Evolutionary conservation across 1,140 invertebrate genomes (phyloP).

Genomic region (Drosophila pseudoobscura): DNA sequence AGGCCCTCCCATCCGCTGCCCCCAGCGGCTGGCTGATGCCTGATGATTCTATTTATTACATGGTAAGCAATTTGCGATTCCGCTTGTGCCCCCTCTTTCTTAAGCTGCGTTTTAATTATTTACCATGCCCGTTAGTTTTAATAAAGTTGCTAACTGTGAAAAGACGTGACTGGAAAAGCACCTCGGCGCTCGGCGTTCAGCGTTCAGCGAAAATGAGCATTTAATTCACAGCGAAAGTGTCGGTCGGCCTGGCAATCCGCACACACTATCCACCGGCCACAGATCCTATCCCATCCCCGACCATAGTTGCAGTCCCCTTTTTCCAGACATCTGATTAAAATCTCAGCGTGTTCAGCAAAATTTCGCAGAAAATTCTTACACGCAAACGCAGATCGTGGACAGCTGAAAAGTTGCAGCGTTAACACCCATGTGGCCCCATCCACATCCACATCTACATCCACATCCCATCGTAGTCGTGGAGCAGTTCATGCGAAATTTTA

Average conservation of each 20-base stretch:
- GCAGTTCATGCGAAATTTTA: slow-evolving; percentile 74
- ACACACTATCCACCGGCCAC: background rate
- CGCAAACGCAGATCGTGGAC: slow-evolving; percentile 57
- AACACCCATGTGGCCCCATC: slow-evolving; percentile 54
- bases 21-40: slow-evolving; percentile 25
- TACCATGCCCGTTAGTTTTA: slow-evolving; percentile 77
- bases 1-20: slow-evolving; percentile 20
- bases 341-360: slow-evolving; percentile 59
- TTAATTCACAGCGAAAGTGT: slow-evolving; percentile 77
- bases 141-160: slow-evolving; percentile 81
- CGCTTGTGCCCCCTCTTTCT: slow-evolving; percentile 18
- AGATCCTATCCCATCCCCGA: background rate
- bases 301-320: slow-evolving; percentile 17
- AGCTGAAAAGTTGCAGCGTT: slow-evolving; percentile 77
- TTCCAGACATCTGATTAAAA: slow-evolving; percentile 67
- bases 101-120: slow-evolving; percentile 76
- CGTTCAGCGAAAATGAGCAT: slow-evolving; percentile 59
- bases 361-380: slow-evolving; percentile 78
- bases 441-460: slow-evolving; percentile 5
- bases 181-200: background rate
- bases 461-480: slow-evolving; percentile 20
- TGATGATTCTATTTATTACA: slow-evolving; percentile 82
- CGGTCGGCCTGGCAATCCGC: slow-evolving; percentile 15
- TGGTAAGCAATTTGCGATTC: slow-evolving; percentile 73
- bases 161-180: slow-evolving; percentile 72